Percentiles rank a stretch among this genome's conserved stretches.
Conservation (phyloP, 2,888 invertebrate species). For the Chloromyia formosa region DNA sequence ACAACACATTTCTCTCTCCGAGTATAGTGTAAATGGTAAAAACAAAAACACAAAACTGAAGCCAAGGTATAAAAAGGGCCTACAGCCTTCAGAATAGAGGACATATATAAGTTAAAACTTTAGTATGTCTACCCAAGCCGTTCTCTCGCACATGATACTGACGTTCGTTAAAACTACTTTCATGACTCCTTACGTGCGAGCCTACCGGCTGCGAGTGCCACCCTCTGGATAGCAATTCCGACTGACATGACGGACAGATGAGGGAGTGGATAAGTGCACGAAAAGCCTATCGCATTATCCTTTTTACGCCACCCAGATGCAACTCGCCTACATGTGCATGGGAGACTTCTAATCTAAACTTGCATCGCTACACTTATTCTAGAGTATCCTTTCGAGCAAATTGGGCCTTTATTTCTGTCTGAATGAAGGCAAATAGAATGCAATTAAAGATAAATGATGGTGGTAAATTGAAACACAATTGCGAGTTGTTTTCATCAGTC, state of each 20-base stretch:
- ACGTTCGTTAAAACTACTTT: conserved; percentile 28
- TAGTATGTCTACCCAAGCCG: not conserved
- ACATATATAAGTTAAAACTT: conserved; percentile 28
- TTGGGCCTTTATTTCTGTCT: not conserved
- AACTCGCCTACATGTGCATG: not conserved
- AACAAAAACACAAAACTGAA: not conserved
- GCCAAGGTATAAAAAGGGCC: not conserved
- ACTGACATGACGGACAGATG: not conserved
- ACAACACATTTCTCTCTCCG: not conserved
- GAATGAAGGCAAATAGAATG: not conserved
- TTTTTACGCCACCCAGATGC: not conserved
- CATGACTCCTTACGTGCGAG: not conserved
- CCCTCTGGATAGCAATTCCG: not conserved
- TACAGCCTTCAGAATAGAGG: conserved; percentile 28
- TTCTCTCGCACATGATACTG: not conserved
- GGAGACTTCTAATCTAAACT: not conserved
- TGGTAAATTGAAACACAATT: no score
- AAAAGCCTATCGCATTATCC: not conserved
- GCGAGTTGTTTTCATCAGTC: no score
- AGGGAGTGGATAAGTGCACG: not conserved
- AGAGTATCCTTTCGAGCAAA: not conserved
- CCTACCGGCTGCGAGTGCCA: not conserved
- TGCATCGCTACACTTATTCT: not conserved
- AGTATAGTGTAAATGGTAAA: conserved; percentile 12
- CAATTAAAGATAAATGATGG: not conserved